Conservation (phyloP, 1,140 invertebrate genomes). For the Amphibalanus amphitrite region DNA sequence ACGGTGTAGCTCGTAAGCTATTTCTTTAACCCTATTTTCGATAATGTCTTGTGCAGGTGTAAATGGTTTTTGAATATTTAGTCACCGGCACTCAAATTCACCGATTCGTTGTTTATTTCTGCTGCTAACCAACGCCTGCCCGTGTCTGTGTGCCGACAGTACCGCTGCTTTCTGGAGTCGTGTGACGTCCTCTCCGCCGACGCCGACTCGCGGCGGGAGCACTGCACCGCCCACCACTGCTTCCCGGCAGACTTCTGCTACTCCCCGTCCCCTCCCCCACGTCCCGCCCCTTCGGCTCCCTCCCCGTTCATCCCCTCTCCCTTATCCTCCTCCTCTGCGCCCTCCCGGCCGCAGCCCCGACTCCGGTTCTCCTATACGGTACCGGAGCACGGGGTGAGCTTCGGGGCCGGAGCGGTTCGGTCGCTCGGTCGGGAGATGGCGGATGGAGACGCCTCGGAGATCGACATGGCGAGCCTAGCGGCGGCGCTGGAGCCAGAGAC, state of each 20-base stretch:
- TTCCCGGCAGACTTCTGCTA: neutral
- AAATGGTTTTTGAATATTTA: no score
- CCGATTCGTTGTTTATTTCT: no score
- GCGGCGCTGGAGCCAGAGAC: neutral
- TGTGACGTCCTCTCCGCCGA: neutral
- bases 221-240: neutral
- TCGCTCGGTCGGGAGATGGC: neutral
- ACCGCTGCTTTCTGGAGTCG: neutral
- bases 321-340: no score
- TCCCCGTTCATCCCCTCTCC: no score
- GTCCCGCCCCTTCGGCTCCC: no score
- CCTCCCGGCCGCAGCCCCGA: no score
- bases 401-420: neutral
- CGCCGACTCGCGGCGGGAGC: neutral
- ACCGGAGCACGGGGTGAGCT: neutral
- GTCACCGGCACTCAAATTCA: no score
- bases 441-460: neutral
- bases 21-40: no score
- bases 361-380: neutral
- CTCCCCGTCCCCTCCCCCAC: neutral
- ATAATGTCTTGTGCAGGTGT: no score
- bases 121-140: no score
- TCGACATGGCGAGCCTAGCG: neutral
- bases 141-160: neutral
- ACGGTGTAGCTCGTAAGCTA: no score